Conservation (phyloP, 2,797 vertebrate species). For the Loris lydekkerianus region DNA sequence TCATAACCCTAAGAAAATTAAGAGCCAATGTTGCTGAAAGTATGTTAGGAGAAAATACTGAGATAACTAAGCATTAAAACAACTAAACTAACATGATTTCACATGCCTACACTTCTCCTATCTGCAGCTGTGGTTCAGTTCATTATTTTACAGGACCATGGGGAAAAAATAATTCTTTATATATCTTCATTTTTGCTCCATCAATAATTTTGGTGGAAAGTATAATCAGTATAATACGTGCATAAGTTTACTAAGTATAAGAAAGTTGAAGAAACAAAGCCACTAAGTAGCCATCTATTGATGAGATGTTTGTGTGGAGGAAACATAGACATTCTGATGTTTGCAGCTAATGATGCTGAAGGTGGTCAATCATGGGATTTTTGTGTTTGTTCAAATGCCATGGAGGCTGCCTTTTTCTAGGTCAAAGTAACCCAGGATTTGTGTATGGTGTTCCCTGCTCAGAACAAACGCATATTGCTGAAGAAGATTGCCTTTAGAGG, state of each 20-base stretch:
- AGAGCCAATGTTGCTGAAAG: background rate
- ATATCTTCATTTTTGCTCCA: background rate
- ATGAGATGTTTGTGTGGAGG: background rate
- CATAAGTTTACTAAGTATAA: background rate
- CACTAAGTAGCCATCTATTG: background rate
- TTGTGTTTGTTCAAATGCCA: background rate
- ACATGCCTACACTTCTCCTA: background rate
- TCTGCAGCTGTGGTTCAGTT: background rate
- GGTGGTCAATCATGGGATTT: background rate
- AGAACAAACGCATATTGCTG: background rate
- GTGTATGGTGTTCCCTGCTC: background rate
- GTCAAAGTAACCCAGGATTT: background rate
- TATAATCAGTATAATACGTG: background rate
- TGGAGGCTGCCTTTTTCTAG: background rate
- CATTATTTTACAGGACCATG: background rate
- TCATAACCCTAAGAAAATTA: background rate
- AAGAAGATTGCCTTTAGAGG: background rate
- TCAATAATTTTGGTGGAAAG: background rate
- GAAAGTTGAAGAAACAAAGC: background rate
- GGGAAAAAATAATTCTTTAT: background rate
- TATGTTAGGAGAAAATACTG: background rate
- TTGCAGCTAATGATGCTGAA: background rate
- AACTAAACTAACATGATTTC: background rate
- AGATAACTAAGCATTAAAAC: no score
- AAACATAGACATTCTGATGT: background rate